Conservation (phyloP, 2,888 invertebrate genomes). For the Cephus rjabovi region DNA sequence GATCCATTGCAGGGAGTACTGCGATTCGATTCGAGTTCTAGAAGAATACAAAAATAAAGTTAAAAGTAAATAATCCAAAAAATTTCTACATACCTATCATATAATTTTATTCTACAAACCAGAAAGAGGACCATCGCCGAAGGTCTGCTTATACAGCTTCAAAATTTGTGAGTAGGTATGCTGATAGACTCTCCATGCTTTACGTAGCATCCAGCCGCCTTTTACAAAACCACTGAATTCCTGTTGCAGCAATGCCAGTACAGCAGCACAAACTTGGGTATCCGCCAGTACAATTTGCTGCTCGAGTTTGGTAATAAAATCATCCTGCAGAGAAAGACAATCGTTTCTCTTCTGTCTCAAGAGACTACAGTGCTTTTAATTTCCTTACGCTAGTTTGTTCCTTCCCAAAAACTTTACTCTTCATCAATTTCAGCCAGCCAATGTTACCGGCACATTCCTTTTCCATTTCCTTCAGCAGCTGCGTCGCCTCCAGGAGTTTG, state of each 20-base stretch:
- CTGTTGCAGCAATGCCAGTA: constrained; percentile 75
- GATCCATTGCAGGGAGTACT: constrained; percentile 38
- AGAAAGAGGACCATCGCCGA: constrained; percentile 63
- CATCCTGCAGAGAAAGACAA: constrained; percentile 37
- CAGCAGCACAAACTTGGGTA: constrained; percentile 74
- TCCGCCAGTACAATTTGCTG: constrained; percentile 77
- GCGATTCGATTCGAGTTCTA: constrained; percentile 27
- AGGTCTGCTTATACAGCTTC: constrained; percentile 68
- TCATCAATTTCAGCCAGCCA: constrained; percentile 71
- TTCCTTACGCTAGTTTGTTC: constrained; percentile 38
- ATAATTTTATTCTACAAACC: constrained; percentile 29
- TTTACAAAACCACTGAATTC: constrained; percentile 74
- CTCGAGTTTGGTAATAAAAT: constrained; percentile 67
- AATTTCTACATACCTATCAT: background rate
- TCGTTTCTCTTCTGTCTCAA: background rate
- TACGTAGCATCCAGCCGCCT: constrained; percentile 76
- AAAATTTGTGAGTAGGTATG: constrained; percentile 72
- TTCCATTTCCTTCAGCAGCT: constrained; percentile 72
- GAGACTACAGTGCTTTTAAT: background rate
- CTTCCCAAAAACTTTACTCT: constrained; percentile 66
- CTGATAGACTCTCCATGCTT: constrained; percentile 79
- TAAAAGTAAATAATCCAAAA: background rate
- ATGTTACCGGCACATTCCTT: constrained; percentile 69
- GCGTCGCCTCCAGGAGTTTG: constrained; percentile 71
- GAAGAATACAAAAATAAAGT: background rate